Base-by-base conservation (phyloP, 2,113 vertebrate species). In the Triplophysa siluroides region DNA sequence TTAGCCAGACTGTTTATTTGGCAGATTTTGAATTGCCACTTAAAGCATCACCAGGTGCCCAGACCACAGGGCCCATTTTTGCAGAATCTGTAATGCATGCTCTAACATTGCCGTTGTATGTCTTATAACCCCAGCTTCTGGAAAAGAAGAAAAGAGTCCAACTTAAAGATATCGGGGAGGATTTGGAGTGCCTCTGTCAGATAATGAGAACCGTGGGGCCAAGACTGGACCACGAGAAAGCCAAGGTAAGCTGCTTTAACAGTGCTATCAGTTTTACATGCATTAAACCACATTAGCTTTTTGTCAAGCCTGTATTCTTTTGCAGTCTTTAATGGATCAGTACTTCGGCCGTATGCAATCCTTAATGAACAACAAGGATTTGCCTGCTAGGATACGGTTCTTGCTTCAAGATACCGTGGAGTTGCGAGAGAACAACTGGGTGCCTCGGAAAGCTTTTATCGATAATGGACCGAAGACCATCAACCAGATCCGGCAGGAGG, bases 131-230 rank as follows among this genome's bases (percentile, higher is more conserved):
- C 78, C 76, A 99, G 98, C 97, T 99, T 95, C 95, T 99, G 97
- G 98, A 99, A 98, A 98, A 99, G 96, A 99, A 99, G 95, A 99
- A 98, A 94, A 98, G 97, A 94, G 94, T 99, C 88, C 96, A 98
- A 90, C 95, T 99, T 92, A 96, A 98, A 92, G 98, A 99, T 93
- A 97, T 99, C 97, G 98, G 97, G 90, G 98, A 99, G 93, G 98
- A 99, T 95, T 94, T 99, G 97, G 98, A 99, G 94, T 99, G 98
- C 94, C 97, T 99, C 96, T 99, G 98, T 98, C 97, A 99, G 98
- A 99, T 99, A 98, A 98, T 99, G 98, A 97, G 98, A 92, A 99
- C 98, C 86, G 96, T 99, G 90, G 98, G 98, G 92, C 98, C 98
- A 92, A 96, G 97, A 93, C 94, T 99, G 93, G 98, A 99, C 93